Percentiles rank a stretch among this genome's conserved stretches.
Evolutionary conservation across 2,113 vertebrate species (phyloP).

Genomic region (Trichomycterus rosablanca): DNA sequence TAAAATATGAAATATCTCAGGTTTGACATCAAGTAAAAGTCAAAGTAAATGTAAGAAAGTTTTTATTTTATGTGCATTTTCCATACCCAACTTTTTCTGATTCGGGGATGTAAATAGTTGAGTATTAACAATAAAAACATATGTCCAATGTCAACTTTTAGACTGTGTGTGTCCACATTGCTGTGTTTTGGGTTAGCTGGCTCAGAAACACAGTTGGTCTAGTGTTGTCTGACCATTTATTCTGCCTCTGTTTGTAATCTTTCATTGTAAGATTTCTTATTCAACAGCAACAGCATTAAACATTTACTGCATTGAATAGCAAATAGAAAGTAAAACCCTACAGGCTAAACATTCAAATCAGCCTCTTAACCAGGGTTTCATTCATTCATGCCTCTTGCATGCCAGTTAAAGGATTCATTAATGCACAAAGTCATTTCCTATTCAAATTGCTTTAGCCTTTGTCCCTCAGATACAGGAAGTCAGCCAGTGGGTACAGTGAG

Average conservation of each 20-base stretch:
- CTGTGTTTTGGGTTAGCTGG: too few species aligned
- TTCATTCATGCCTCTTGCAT: neutral
- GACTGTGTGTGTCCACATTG: too few species aligned
- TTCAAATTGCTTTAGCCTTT: constrained; percentile 1
- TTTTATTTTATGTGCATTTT: too few species aligned
- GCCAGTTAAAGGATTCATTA: constrained; percentile 1
- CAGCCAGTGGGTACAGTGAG: neutral
- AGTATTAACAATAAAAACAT: neutral
- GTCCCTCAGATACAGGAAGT: neutral
- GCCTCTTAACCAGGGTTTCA: neutral
- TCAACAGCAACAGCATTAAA: neutral
- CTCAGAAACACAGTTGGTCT: too few species aligned
- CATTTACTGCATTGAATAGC: too few species aligned
- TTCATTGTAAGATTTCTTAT: too few species aligned
- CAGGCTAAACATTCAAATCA: neutral
- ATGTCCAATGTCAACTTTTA: too few species aligned
- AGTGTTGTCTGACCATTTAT: too few species aligned
- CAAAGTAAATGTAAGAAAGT: too few species aligned
- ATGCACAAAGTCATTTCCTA: constrained; percentile 8
- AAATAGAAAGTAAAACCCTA: neutral
- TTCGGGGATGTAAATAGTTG: neutral
- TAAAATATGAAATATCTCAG: too few species aligned
- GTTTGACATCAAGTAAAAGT: too few species aligned
- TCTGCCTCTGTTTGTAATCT: too few species aligned
- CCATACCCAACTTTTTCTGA: neutral